Conservation (phyloP, 2,888 invertebrate species). For the Tiliacea aurago region DNA sequence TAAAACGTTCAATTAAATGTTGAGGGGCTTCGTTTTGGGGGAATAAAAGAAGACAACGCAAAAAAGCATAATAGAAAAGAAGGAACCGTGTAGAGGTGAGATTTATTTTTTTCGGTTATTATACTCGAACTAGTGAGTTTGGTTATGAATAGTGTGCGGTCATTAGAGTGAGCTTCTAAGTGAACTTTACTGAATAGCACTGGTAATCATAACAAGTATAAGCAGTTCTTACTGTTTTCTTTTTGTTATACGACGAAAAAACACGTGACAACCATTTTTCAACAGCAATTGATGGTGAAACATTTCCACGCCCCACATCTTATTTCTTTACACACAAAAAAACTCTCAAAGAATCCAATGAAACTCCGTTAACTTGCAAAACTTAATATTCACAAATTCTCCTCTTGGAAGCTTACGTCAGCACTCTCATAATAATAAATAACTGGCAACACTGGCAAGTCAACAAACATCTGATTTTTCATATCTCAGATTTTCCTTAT, state of each 20-base stretch:
- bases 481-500: too few relatives aligned
- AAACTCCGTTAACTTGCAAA: conserved; percentile 32
- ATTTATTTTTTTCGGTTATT: neutral
- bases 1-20: neutral
- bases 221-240: neutral
- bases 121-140: neutral
- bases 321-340: conserved; percentile 35
- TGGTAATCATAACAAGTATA: neutral
- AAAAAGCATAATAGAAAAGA: neutral
- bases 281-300: neutral
- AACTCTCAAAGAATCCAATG: conserved; percentile 22
- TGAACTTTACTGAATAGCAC: neutral
- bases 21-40: neutral
- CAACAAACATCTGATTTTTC: too few relatives aligned
- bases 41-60: neutral
- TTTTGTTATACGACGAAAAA: too few relatives aligned
- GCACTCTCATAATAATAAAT: conserved; percentile 3
- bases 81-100: neutral
- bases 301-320: neutral
- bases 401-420: conserved; percentile 16
- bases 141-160: too few relatives aligned
- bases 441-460: too few relatives aligned
- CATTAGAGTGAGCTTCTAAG: neutral
- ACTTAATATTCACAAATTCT: conserved; percentile 31
- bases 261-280: conserved; percentile 16